Conservation (phyloP, 2,797 vertebrate genomes). For the Liasis olivaceus region DNA sequence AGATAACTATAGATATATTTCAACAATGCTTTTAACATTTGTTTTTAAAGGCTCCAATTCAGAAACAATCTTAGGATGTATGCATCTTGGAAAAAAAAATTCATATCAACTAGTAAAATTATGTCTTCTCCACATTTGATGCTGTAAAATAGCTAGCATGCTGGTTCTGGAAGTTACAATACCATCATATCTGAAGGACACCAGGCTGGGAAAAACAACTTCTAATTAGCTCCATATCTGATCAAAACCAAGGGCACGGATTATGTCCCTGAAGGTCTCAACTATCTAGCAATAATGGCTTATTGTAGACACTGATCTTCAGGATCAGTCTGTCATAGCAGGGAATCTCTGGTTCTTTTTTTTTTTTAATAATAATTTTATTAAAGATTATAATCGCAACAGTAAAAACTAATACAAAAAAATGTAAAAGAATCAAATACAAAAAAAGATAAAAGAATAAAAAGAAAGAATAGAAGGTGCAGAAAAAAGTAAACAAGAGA, state of each 20-base stretch:
- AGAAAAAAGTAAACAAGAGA: background rate
- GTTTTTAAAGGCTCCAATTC: background rate
- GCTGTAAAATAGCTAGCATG: background rate
- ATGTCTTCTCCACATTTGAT: background rate
- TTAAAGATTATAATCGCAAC: background rate
- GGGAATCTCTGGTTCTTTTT: background rate
- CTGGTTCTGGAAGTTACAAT: background rate
- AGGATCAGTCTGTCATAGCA: background rate
- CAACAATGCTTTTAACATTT: slow-evolving; percentile 37
- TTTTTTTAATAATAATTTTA: background rate
- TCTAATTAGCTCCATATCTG: background rate
- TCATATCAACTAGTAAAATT: background rate
- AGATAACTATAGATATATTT: slow-evolving; percentile 31
- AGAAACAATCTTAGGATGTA: background rate
- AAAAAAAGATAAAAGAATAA: background rate
- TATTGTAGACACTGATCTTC: background rate
- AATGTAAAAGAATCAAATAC: background rate
- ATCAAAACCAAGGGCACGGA: background rate
- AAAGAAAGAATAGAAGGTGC: background rate
- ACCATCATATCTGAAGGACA: background rate
- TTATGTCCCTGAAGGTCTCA: background rate
- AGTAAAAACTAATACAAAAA: background rate
- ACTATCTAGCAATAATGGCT: background rate
- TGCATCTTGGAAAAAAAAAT: too few species aligned
- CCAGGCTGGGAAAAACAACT: background rate